Conservation (phyloP, 2,113 vertebrate genomes). For the Oreochromis niloticus region DNA sequence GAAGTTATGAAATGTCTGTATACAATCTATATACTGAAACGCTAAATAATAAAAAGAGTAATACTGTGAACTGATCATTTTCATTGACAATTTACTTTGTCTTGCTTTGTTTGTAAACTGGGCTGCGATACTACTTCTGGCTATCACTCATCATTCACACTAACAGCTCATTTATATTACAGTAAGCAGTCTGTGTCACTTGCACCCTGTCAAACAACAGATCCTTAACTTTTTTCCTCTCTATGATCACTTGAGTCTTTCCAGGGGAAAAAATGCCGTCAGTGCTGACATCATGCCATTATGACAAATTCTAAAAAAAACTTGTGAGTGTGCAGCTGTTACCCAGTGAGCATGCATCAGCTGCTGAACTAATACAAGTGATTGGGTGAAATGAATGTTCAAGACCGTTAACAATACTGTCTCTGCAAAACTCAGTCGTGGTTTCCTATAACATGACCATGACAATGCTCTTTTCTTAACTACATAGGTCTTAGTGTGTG, state of each 20-base stretch:
- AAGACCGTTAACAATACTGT: not conserved
- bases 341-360: too few relatives aligned
- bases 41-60: not conserved
- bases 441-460: not conserved
- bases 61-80: not conserved
- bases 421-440: not conserved
- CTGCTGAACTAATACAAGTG: not conserved
- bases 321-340: too few relatives aligned
- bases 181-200: not conserved
- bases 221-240: not conserved
- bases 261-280: too few relatives aligned
- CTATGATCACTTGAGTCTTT: not conserved
- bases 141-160: not conserved
- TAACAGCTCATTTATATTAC: not conserved
- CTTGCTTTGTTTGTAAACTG: not conserved
- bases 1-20: not conserved
- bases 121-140: not conserved
- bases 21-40: not conserved
- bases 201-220: not conserved
- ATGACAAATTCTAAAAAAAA: too few relatives aligned
- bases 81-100: not conserved
- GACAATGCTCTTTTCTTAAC: not conserved
- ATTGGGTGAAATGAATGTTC: not conserved
- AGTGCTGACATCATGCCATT: too few relatives aligned
- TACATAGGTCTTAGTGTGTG: not conserved